Conservation (phyloP, 2,797 vertebrate species). For the Gallinago nigripennis region DNA sequence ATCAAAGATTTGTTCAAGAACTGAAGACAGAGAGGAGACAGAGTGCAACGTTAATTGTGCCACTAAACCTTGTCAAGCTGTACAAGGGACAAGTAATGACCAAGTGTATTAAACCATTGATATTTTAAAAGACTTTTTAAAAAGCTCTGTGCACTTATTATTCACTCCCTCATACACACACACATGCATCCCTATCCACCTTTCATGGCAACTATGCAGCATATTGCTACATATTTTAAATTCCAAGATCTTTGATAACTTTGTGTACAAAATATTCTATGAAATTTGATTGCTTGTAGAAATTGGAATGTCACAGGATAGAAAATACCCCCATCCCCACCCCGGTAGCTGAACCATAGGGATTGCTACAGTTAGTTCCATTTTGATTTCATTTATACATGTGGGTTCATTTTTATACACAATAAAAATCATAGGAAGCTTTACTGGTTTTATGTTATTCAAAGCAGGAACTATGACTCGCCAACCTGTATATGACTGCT, state of each 20-base stretch:
- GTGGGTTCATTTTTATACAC: not conserved
- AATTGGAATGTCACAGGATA: not conserved
- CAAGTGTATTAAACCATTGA: not conserved
- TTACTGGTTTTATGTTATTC: not conserved
- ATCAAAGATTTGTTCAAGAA: constrained; percentile 56
- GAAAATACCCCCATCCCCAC: not conserved
- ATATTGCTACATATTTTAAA: not conserved
- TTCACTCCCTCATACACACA: not conserved
- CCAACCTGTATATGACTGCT: not conserved
- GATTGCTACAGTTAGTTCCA: not conserved
- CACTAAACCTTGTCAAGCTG: constrained; percentile 36
- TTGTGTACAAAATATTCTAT: not conserved
- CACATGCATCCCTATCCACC: not conserved
- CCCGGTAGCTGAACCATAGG: not conserved
- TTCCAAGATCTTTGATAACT: not conserved
- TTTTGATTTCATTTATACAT: not conserved
- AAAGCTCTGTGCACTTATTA: not conserved
- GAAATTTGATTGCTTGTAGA: not conserved
- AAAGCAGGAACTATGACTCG: not conserved
- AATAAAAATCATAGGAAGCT: not conserved
- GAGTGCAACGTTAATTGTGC: constrained; percentile 1
- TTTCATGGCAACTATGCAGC: not conserved
- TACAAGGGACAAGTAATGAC: not conserved
- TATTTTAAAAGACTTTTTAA: constrained; percentile 14
- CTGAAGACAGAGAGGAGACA: constrained; percentile 12